Percentiles rank a stretch among this genome's conserved stretches.
These are phyloP conservation scores for Brachynemurus nebulosus DNA, from an alignment of 2,888 invertebrate species.

Conservation along the genomic window DNA sequence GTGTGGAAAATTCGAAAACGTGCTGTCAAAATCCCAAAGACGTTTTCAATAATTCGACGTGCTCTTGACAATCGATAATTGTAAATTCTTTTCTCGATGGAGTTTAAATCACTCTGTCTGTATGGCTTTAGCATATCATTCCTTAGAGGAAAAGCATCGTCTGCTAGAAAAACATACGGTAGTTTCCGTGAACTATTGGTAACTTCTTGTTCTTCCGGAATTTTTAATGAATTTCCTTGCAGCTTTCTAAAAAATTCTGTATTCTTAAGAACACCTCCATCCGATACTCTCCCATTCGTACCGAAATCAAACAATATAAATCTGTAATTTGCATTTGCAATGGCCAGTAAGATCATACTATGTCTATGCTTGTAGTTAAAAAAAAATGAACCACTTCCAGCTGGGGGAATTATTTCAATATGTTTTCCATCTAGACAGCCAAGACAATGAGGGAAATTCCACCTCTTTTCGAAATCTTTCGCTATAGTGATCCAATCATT, in stretches of 20 bases:
- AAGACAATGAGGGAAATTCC: constrained; percentile 19
- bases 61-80: too few species aligned
- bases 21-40: constrained; percentile 15
- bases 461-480: constrained; percentile 17
- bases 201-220: constrained; percentile 9
- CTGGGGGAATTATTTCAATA: constrained; percentile 17
- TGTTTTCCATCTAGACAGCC: constrained; percentile 21
- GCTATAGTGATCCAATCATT: constrained; percentile 17
- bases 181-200: constrained; percentile 8
- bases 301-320: constrained; percentile 19
- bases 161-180: constrained; percentile 18
- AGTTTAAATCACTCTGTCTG: too few species aligned
- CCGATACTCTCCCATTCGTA: constrained; percentile 18
- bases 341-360: constrained; percentile 17
- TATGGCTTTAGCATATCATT: constrained; percentile 16
- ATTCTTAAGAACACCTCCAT: constrained; percentile 18
- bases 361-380: constrained; percentile 21
- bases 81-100: too few species aligned
- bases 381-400: constrained; percentile 19
- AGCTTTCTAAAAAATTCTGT: too few species aligned
- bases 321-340: constrained; percentile 19
- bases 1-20: constrained; percentile 16
- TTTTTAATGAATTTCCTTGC: constrained; percentile 8
- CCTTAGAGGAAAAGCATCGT: constrained; percentile 19
- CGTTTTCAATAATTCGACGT: constrained; percentile 16